phyloP scores from a whole-genome alignment of 1,140 invertebrate genomes.

The Phenacoccus solenopsis region DNA sequence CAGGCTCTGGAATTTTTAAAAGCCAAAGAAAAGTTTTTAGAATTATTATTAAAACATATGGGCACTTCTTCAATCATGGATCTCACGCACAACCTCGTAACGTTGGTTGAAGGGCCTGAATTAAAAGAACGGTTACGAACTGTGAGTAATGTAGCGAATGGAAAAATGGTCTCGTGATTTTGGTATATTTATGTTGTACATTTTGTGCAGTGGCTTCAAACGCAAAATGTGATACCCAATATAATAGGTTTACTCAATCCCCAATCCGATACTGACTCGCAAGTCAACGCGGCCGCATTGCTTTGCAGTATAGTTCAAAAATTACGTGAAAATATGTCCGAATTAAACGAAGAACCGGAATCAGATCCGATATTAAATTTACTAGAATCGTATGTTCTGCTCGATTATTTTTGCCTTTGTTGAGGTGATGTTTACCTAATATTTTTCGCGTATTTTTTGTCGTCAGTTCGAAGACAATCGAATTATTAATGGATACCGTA shows the following conservation, averaged over 20 bases:
- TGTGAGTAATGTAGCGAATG: background rate
- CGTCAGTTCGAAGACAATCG: conserved; percentile 5
- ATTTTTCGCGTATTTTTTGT: too few species aligned
- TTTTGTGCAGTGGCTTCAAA: conserved; percentile 4
- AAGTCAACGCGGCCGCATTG: background rate
- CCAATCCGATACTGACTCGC: background rate
- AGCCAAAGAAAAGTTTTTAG: conserved; percentile 69
- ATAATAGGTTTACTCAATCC: conserved; percentile 1
- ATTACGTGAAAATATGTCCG: background rate
- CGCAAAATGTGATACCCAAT: conserved; percentile 4
- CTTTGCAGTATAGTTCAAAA: conserved; percentile 4
- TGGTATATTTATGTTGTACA: background rate
- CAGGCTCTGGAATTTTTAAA: conserved; percentile 86
- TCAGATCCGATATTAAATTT: conserved; percentile 10
- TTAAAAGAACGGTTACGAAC: conserved; percentile 31
- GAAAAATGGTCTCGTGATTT: background rate
- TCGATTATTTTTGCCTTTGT: background rate
- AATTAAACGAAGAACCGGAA: conserved; percentile 4
- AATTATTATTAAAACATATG: conserved; percentile 72
- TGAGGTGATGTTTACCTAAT: too few species aligned
- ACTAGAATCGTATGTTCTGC: background rate
- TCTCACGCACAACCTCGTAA: conserved; percentile 75
- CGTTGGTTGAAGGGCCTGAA: conserved; percentile 65
- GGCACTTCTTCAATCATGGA: conserved; percentile 93
- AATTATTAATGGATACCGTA: background rate